Evolutionary conservation across 2,113 vertebrate species (phyloP).

Genomic region (Mugil cephalus): DNA sequence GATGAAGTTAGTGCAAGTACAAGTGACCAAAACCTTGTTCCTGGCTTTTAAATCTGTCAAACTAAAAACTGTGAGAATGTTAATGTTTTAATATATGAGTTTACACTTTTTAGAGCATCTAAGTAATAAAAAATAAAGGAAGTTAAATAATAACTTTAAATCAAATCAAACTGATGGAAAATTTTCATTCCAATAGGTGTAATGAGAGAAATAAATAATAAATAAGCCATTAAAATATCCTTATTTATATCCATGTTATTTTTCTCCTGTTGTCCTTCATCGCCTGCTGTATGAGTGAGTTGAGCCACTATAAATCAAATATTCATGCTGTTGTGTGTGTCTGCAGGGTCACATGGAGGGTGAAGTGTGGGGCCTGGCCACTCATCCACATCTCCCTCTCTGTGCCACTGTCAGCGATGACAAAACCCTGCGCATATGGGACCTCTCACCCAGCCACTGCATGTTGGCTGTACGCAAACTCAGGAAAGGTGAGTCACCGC

Average conservation of each 20-base stretch:
- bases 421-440: conserved; percentile 99
- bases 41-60: too few species aligned
- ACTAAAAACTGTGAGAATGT: too few species aligned
- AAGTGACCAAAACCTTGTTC: too few species aligned
- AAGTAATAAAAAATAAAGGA: too few species aligned
- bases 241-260: background rate
- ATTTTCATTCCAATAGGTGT: too few species aligned
- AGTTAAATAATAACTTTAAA: too few species aligned
- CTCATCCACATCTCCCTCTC: conserved; percentile 97
- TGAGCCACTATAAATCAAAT: background rate
- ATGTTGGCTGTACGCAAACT: conserved; percentile 99
- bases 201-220: background rate
- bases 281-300: background rate
- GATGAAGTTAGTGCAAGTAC: too few species aligned
- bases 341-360: conserved; percentile 98
- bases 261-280: background rate
- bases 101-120: conserved; percentile 4
- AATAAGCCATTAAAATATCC: too few species aligned
- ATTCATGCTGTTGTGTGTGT: conserved; percentile 9
- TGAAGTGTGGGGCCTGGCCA: conserved; percentile 97
- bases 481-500: conserved; percentile 90
- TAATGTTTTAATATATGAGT: background rate
- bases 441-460: conserved; percentile 98
- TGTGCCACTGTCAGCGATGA: conserved; percentile 99
- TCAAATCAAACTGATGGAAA: too few species aligned